Conservation (phyloP, 2,888 invertebrate species). For the Parasteatoda lunata region DNA sequence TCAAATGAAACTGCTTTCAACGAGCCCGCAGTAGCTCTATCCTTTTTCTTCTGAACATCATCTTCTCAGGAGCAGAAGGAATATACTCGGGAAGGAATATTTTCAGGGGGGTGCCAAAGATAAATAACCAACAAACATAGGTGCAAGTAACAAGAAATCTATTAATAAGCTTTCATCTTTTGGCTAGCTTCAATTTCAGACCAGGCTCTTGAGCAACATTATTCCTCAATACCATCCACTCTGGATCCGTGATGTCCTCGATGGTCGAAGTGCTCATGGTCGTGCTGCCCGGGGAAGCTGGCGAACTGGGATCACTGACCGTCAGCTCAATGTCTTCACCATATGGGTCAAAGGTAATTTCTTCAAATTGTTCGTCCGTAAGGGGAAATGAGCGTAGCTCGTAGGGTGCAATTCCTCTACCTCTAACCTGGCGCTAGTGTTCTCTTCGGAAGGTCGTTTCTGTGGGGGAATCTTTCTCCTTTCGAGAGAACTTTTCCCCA, state of each 20-base stretch:
- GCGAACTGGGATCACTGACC: constrained; percentile 19
- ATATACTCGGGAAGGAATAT: constrained; percentile 11
- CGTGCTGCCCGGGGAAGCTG: constrained; percentile 32
- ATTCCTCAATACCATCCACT: constrained; percentile 77
- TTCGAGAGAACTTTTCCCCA: constrained; percentile 6
- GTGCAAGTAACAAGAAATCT: neutral
- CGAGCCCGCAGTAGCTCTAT: too few relatives aligned
- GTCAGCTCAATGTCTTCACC: constrained; percentile 13
- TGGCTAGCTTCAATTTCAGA: constrained; percentile 69
- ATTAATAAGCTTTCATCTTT: constrained; percentile 60
- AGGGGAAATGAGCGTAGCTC: constrained; percentile 49
- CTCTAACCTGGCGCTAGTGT: neutral
- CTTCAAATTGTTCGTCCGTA: constrained; percentile 29
- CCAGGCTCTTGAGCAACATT: constrained; percentile 39
- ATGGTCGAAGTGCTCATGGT: constrained; percentile 41
- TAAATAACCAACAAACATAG: neutral
- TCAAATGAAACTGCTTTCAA: too few relatives aligned
- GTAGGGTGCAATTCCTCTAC: constrained; percentile 44
- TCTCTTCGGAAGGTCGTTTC: constrained; percentile 3
- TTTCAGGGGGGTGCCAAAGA: neutral
- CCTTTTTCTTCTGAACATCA: too few relatives aligned
- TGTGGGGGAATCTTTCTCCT: neutral
- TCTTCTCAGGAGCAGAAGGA: too few relatives aligned
- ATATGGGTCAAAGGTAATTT: constrained; percentile 25
- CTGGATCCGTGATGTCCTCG: constrained; percentile 62